Evolutionary conservation across 2,797 vertebrate genomes (phyloP), one percentile per base, ranked within the genome.

Genomic region (Sebastes reedi): DNA sequence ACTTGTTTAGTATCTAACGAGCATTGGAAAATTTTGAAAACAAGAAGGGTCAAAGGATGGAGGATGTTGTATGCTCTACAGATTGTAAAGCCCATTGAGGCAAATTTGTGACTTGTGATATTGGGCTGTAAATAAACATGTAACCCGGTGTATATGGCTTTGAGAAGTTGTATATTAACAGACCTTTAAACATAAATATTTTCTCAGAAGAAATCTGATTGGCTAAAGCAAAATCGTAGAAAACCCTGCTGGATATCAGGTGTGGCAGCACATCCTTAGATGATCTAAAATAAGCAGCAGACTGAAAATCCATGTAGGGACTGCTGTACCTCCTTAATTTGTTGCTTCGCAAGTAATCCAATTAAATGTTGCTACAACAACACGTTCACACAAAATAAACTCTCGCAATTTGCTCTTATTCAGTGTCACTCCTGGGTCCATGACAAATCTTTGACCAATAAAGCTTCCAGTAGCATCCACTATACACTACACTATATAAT

Each of bases 261-360:
- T 76, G 58, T 12, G 32, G 52, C 20, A 66, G 25, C 36, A 62
- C 59, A 78, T 83, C 82, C 50, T 70, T 64, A 78, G 60, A 76
- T 9, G 50, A 75, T 87, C 88, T 91, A 90, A 92, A 93, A 90
- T 90, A 94, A 91, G 81, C 77, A 52, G 73, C 64, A 32, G 77
- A 60, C 46, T 58, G 46, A 59, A 85, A 73, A 81, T 72, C 91
- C 87, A 86, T 93, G 90, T 86, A 88, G 42, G 85, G 91, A 54
- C 32, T 22, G 24, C 58, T 66, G 39, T 56, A 77, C 18, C 71
- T 65, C 85, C 85, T 88, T 75, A 72, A 75, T 75, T 85, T 87
- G 67, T 70, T 12, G 55, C 62, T 70, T 64, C 42, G 66, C 25
- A 78, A 62, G 25, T 60, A 56, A 73, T 4, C 6, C 62, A 78